Conservation (phyloP, 2,113 vertebrate genomes). For the Sebastes schlegelii region DNA sequence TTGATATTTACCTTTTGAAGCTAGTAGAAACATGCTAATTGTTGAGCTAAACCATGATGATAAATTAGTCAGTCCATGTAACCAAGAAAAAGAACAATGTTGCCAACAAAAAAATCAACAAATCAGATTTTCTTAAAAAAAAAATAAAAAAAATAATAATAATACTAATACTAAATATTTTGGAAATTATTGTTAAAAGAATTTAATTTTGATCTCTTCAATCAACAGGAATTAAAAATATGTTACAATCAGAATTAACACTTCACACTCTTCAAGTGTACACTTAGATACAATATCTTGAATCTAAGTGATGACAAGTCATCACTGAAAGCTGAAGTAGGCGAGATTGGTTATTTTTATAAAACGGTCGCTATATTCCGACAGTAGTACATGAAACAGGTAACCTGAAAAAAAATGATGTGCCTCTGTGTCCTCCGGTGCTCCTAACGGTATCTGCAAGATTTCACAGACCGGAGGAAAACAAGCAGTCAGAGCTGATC, state of each 20-base stretch:
- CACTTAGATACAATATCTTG: no score
- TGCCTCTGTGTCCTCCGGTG: no score
- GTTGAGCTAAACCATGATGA: neutral
- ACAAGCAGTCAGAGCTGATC: no score
- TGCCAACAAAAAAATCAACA: neutral
- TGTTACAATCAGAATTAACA: neutral
- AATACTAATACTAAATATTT: neutral
- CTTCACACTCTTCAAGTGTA: no score
- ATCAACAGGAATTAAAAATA: neutral
- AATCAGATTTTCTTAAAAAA: no score
- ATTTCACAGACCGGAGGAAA: no score
- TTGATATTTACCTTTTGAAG: neutral
- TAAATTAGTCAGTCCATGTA: neutral
- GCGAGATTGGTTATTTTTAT: no score
- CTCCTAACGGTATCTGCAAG: no score
- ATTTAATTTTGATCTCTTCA: neutral
- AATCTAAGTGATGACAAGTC: neutral
- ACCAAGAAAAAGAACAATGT: neutral
- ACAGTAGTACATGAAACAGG: no score
- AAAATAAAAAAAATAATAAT: neutral
- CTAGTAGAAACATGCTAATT: neutral
- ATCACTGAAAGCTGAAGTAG: neutral
- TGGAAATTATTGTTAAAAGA: no score
- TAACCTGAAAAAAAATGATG: no score
- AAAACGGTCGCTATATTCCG: no score